These are phyloP conservation scores for Vesta saturnalis DNA, from an alignment of 2,888 invertebrate genomes.

Conservation along the genomic window DNA sequence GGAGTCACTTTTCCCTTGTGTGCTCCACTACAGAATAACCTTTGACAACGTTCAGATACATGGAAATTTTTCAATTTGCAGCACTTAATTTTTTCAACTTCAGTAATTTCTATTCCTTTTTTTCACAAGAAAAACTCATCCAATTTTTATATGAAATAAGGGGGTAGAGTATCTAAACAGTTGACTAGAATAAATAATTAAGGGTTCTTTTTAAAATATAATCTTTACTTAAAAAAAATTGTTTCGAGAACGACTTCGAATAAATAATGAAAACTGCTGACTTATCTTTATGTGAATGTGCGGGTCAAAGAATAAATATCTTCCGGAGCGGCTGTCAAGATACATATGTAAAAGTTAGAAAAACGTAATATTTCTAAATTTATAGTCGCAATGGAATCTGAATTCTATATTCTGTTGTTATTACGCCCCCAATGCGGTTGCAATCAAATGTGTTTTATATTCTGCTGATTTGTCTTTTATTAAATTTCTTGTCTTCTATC, in stretches of 20 bases:
- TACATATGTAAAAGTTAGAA: conserved; percentile 38
- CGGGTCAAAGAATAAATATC: conserved; percentile 37
- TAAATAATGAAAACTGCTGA: conserved; percentile 37
- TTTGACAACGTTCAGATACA: conserved; percentile 33
- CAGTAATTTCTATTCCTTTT: conserved; percentile 15
- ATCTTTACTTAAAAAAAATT: conserved; percentile 25
- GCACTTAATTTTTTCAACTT: conserved; percentile 30
- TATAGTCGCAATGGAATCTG: conserved; percentile 38
- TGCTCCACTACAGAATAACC: conserved; percentile 31
- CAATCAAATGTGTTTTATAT: conserved; percentile 31
- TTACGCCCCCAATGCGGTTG: conserved; percentile 20
- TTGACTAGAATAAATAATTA: conserved; percentile 6
- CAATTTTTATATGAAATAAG: conserved; percentile 3
- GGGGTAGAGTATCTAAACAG: conserved; percentile 28
- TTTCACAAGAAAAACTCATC: neutral
- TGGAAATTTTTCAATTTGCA: conserved; percentile 35
- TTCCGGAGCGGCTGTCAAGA: conserved; percentile 36
- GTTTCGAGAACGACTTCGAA: conserved; percentile 29
- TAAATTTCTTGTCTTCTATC: conserved; percentile 19
- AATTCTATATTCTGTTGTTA: conserved; percentile 35
- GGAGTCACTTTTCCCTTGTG: conserved; percentile 34
- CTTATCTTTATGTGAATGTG: conserved; percentile 34
- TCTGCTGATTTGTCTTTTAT: conserved; percentile 23
- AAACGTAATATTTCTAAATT: conserved; percentile 37
- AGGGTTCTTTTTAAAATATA: conserved; percentile 18